Base-by-base conservation (phyloP, 2,888 invertebrate genomes). In the Microctonus aethiopoides region DNA sequence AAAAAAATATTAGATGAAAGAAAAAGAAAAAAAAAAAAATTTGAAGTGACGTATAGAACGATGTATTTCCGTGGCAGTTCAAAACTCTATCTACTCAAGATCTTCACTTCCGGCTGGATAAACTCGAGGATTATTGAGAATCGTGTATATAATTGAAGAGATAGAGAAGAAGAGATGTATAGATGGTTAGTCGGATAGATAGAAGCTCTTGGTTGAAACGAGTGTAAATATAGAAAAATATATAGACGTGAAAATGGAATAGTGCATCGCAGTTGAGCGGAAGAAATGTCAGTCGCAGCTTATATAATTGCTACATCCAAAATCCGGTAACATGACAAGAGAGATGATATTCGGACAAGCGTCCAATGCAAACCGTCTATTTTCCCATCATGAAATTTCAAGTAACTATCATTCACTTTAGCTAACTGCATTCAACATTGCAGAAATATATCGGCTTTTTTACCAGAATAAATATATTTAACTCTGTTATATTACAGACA, bases 71-170 rank as follows among this genome's bases (percentile, higher is more conserved):
- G 59, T 69, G 64, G 56, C 68, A 69, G 68, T 56, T 65, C 64
- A 56, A 56, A 56, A 29, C 41, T 52, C 39, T n/a, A 52, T 67
- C 34, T 20, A 70, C 52, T 65, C 59, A 36, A 62, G 41, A 65
- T 70, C 52, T 61, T 70, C 60, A 65, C 65, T 70, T 70, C 65
- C 65, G 70, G 60, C 22, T 65, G 70, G 64, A 64, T 64, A 59
- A 64, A 63, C 64, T 64, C 22, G n/a, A 46, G 51, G 70, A 70
- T 70, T 70, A 70, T 70, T 51, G 65, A 60, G 54, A 70, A 34
- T 59, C 59, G n/a, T n/a, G 60, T 61, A 54, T 36, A 34, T 54
- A 54, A 16, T 16, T 46, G 41, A 62, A 29, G 11, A 24, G 11
- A 56, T n/a, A n/a, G n/a, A n/a, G n/a, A n/a, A n/a, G n/a, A n/a